phyloP scores from a whole-genome alignment of 2,797 vertebrate genomes.

The Molossus alvarezi region DNA sequence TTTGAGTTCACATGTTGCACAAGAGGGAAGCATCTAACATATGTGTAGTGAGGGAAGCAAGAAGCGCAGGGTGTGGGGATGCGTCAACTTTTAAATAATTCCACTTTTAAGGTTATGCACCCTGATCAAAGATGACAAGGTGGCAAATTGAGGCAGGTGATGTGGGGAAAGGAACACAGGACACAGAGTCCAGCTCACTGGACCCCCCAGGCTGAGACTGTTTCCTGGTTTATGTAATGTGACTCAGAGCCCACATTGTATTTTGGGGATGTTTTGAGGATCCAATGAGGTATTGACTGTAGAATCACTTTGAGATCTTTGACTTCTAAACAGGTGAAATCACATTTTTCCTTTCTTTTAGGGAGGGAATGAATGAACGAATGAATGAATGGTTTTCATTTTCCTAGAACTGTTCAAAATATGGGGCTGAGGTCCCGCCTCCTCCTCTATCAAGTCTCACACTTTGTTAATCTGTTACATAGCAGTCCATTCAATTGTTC shows the following conservation, averaged over 20 bases:
- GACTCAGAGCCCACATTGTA: conserved; percentile 10
- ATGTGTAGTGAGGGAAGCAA: conserved; percentile 9
- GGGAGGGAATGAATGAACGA: not conserved
- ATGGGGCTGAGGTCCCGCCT: not conserved
- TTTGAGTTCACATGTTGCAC: conserved; percentile 22
- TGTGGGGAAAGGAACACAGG: not conserved
- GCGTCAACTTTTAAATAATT: not conserved
- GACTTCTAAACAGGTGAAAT: conserved; percentile 22
- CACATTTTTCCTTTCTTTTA: not conserved
- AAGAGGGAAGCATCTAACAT: not conserved
- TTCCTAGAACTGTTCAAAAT: conserved; percentile 24
- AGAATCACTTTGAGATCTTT: not conserved
- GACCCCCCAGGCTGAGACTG: not conserved
- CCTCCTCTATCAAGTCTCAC: not conserved
- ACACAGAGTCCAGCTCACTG: no score
- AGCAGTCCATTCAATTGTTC: not conserved
- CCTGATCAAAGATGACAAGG: not conserved
- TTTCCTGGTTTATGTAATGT: not conserved
- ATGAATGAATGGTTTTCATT: conserved; percentile 9
- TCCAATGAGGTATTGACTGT: not conserved
- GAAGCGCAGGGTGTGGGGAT: not conserved
- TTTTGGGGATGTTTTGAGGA: conserved; percentile 63
- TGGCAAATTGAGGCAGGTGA: not conserved
- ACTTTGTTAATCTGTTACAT: not conserved
- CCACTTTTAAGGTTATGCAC: not conserved